Percentiles rank a stretch among this genome's conserved stretches.
Conservation (phyloP, 2,113 vertebrate genomes). For the Zosterops pallidus region DNA sequence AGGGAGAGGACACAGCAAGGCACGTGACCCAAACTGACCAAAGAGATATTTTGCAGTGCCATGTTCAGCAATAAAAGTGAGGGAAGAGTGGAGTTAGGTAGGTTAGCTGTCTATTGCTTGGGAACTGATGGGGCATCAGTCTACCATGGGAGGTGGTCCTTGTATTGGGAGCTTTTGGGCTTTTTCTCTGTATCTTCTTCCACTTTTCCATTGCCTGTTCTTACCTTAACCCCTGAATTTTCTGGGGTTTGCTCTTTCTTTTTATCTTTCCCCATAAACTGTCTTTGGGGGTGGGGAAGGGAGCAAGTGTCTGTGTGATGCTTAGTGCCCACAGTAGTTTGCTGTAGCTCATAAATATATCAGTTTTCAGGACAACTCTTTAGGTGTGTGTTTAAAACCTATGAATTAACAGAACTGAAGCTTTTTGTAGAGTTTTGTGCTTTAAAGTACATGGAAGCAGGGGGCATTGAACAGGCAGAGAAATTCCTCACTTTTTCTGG, state of each 20-base stretch:
- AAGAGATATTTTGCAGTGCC: not conserved
- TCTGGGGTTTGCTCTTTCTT: not conserved
- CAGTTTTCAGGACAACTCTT: not conserved
- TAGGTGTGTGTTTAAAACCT: not conserved
- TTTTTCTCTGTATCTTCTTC: not conserved
- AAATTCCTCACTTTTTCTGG: not conserved
- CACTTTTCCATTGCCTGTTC: not conserved
- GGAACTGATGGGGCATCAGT: not conserved
- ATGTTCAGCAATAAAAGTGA: not conserved
- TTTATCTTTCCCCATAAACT: not conserved
- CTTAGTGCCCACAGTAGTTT: not conserved
- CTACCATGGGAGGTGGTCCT: not conserved
- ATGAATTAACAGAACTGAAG: not conserved
- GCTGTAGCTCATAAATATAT: not conserved
- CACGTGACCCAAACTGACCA: not conserved
- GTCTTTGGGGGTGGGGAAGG: not conserved
- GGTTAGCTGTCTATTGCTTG: rapidly evolving
- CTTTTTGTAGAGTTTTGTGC: not conserved
- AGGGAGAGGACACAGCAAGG: not conserved
- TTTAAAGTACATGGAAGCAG: not conserved
- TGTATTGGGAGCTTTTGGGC: not conserved
- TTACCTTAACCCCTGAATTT: not conserved
- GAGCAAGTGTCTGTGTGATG: not conserved
- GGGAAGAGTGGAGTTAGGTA: not conserved
- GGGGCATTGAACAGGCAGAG: not conserved